These are phyloP conservation scores for Strigops habroptila DNA, from an alignment of 2,113 vertebrate genomes.

Conservation along the genomic window DNA sequence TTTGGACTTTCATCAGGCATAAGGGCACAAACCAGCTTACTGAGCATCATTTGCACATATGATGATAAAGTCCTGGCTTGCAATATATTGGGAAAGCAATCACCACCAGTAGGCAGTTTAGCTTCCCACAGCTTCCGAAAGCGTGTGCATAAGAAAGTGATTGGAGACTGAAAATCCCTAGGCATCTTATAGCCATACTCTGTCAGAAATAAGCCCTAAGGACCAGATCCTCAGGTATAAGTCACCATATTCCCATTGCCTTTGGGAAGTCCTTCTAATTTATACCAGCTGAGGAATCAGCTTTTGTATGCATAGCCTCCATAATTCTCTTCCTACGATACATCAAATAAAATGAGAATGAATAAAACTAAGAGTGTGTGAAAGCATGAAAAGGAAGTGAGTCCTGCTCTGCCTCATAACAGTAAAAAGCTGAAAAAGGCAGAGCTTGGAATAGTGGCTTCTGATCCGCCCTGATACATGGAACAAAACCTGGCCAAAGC, in stretches of 20 bases:
- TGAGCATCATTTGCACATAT: not conserved
- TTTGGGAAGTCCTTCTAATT: conserved; percentile 14
- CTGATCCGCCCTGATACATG: not conserved
- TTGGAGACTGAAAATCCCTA: conserved; percentile 28
- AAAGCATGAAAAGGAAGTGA: not conserved
- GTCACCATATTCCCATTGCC: not conserved
- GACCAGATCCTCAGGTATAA: not conserved
- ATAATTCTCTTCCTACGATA: not conserved
- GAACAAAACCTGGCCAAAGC: not conserved
- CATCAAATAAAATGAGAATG: not conserved
- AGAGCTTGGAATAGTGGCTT: not conserved
- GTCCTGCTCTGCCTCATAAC: not conserved
- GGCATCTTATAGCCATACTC: not conserved
- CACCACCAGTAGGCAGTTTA: conserved; percentile 17
- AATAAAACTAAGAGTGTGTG: not conserved
- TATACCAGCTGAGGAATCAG: not conserved
- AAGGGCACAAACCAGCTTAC: conserved; percentile 10
- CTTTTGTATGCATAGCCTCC: not conserved
- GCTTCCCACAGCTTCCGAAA: not conserved
- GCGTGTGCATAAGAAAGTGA: not conserved
- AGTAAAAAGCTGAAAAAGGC: not conserved
- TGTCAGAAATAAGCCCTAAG: conserved; percentile 2
- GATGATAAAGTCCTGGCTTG: conserved; percentile 15
- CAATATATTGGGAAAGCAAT: conserved; percentile 6
- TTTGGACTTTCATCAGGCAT: not conserved